Percentiles rank a stretch among this genome's conserved stretches.
phyloP scores from a whole-genome alignment of 2,113 vertebrate species.

The Pardalotus punctatus region DNA sequence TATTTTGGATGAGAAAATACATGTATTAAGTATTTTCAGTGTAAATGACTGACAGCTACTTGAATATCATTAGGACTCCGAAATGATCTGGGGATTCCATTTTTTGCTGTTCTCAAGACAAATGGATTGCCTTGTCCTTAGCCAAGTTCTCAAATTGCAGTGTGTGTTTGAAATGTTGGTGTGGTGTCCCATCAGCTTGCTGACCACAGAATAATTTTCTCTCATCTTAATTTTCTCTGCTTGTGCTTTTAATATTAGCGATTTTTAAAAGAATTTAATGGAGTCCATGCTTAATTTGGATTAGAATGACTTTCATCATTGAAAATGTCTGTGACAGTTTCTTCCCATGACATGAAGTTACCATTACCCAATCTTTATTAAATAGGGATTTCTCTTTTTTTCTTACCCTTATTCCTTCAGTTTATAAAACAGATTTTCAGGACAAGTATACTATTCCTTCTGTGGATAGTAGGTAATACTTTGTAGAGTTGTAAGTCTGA shows the following conservation, averaged over 20 bases:
- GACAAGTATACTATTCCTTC: not conserved
- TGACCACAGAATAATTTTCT: not conserved
- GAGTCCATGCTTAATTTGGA: not conserved
- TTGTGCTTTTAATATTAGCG: not conserved
- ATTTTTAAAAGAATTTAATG: not conserved
- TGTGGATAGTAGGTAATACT: not conserved
- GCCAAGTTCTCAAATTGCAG: not conserved
- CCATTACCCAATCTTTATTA: not conserved
- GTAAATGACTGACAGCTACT: not conserved
- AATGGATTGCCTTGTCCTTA: not conserved
- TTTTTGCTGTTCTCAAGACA: not conserved
- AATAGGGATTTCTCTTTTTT: not conserved
- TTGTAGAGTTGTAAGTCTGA: not conserved
- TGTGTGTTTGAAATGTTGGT: not conserved
- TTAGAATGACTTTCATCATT: not conserved
- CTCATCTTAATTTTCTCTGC: not conserved
- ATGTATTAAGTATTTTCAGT: not conserved
- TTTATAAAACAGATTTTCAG: not conserved
- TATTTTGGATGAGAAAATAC: not conserved
- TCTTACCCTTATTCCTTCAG: not conserved
- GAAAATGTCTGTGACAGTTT: accelerated
- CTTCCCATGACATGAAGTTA: not conserved
- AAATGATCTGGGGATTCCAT: not conserved
- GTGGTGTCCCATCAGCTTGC: not conserved
- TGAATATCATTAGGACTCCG: not conserved